phyloP scores from a whole-genome alignment of 2,888 invertebrate species.

The Stenodema calcarata region DNA sequence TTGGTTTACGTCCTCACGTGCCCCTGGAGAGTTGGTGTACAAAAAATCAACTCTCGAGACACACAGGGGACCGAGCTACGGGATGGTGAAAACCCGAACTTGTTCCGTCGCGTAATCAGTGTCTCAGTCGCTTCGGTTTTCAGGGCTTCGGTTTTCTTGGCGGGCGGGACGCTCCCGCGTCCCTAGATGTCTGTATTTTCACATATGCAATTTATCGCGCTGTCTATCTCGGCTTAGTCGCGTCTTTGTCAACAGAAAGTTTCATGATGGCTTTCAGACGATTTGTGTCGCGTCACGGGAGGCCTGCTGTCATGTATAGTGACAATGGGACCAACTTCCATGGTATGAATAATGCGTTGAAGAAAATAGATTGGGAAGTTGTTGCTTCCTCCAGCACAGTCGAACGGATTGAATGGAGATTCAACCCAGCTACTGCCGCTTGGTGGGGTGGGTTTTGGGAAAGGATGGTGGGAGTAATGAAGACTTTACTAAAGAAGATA shows the following conservation, averaged over 20 bases:
- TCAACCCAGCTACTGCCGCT: neutral
- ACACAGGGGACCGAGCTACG: no score
- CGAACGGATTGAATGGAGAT: neutral
- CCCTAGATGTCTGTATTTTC: neutral
- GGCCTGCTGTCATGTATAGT: neutral
- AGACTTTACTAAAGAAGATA: slow-evolving; percentile 32
- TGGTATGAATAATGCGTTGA: neutral
- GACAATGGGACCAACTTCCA: neutral
- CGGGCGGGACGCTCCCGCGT: no score
- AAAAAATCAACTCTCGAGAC: no score
- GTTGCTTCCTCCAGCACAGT: neutral
- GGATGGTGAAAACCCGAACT: no score
- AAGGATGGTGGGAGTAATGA: neutral
- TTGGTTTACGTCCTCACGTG: no score
- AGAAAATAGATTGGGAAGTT: neutral
- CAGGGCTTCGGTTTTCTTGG: no score
- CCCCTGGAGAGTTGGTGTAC: no score
- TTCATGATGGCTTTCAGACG: no score
- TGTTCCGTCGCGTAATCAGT: no score
- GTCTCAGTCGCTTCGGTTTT: no score
- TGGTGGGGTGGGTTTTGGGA: neutral
- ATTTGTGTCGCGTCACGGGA: neutral
- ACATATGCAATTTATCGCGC: neutral
- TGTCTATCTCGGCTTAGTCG: neutral
- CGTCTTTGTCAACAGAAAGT: neutral